Evolutionary conservation across 2,888 invertebrate species (phyloP).

Genomic region (Watsonalla cultraria): DNA sequence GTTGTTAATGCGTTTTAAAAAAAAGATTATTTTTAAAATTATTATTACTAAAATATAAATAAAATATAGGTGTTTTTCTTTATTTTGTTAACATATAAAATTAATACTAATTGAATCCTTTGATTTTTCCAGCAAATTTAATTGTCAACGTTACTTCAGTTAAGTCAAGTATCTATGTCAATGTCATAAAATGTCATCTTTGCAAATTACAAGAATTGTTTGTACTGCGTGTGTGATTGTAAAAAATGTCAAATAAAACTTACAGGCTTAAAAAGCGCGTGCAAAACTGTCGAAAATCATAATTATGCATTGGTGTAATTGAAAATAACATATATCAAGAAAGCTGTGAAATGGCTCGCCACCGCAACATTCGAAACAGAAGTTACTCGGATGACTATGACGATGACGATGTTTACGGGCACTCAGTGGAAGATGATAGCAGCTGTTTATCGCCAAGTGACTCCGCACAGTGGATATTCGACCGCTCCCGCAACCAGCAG

Average conservation of each 20-base stretch:
- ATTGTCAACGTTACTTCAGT: too few species aligned
- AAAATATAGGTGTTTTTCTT: too few species aligned
- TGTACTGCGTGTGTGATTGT: not conserved
- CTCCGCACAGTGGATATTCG: constrained; percentile 90
- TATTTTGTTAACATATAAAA: too few species aligned
- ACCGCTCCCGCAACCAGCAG: constrained; percentile 85
- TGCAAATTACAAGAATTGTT: too few species aligned
- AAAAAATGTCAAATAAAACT: constrained; percentile 12
- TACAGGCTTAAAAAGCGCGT: constrained; percentile 6
- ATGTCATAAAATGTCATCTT: too few species aligned
- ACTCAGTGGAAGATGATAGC: constrained; percentile 93
- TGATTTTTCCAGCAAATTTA: too few species aligned
- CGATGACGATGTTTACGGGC: constrained; percentile 94
- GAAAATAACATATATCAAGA: not conserved
- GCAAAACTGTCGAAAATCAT: constrained; percentile 11
- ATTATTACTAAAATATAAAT: too few species aligned
- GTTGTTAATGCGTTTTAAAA: too few species aligned
- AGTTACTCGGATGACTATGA: constrained; percentile 95
- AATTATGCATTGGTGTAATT: constrained; percentile 10
- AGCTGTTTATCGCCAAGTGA: constrained; percentile 94
- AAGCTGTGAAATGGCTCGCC: constrained; percentile 84
- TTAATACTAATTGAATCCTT: too few species aligned
- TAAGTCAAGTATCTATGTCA: too few species aligned
- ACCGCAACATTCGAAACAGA: constrained; percentile 90
- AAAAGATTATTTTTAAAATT: too few species aligned